A percentile compares a stretch with the other conserved stretches of the same genome.
Conservation (phyloP, 37 sponge, comb jelly and placozoan genomes). For the Crambe crambe region DNA sequence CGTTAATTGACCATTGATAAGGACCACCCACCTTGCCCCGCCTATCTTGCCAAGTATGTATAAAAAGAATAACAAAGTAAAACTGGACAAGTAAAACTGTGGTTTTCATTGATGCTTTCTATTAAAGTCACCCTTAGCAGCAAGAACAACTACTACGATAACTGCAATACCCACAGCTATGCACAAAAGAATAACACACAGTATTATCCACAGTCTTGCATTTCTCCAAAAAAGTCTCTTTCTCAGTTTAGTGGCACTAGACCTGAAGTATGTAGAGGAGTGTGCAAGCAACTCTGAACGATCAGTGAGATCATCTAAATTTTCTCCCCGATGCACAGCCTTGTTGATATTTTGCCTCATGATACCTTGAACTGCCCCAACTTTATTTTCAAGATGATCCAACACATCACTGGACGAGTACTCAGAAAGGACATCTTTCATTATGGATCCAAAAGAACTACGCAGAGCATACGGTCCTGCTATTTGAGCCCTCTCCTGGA, state of each 20-base stretch:
- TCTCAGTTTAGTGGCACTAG: conserved; percentile 12
- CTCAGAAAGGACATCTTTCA: not conserved
- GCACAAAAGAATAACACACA: not conserved
- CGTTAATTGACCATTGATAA: not conserved
- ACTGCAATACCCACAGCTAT: not conserved
- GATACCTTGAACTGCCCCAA: conserved; percentile 7
- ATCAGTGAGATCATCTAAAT: conserved; percentile 4
- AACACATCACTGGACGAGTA: not conserved
- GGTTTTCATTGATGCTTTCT: not conserved
- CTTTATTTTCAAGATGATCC: not conserved
- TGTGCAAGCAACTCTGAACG: conserved; percentile 18
- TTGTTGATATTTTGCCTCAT: conserved; percentile 19
- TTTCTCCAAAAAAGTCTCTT: conserved; percentile 12
- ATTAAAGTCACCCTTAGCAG: not conserved
- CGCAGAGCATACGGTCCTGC: conserved; percentile 16
- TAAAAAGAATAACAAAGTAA: no score
- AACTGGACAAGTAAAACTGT: no score
- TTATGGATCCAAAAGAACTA: not conserved
- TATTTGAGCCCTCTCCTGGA: not conserved
- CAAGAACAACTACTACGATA: not conserved
- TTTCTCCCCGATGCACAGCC: conserved; percentile 13
- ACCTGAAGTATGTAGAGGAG: not conserved
- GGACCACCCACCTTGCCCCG: no score
- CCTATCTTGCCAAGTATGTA: no score
- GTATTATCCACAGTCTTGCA: not conserved